Evolutionary conservation across 2,797 vertebrate genomes (phyloP).

Genomic region (Luscinia luscinia): DNA sequence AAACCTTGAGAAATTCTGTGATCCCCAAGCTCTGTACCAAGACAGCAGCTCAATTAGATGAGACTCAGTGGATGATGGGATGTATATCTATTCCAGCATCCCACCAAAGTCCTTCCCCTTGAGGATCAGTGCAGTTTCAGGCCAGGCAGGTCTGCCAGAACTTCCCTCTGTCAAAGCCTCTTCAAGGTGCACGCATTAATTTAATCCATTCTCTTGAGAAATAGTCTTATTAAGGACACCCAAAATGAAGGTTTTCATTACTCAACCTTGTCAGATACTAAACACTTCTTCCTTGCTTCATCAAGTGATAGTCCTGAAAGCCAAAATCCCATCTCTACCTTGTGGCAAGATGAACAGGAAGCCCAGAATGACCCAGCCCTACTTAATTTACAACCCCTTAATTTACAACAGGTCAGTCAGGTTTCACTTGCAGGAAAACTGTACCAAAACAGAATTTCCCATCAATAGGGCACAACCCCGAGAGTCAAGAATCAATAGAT

Average conservation of each 20-base stretch:
- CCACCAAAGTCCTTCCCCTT: not conserved
- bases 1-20: not conserved
- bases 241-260: not conserved
- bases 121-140: not conserved
- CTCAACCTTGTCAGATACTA: not conserved
- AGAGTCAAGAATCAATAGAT: not conserved
- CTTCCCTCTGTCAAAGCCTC: not conserved
- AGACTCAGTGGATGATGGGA: fast-evolving
- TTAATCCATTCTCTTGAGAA: not conserved
- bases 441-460: not conserved
- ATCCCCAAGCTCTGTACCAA: not conserved
- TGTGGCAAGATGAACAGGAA: not conserved
- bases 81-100: not conserved
- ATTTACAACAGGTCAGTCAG: not conserved
- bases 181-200: not conserved
- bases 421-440: not conserved
- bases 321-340: not conserved
- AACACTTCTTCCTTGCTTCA: not conserved
- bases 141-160: not conserved
- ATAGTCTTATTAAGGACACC: not conserved
- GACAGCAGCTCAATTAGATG: not conserved
- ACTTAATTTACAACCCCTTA: not conserved
- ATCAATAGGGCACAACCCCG: not conserved
- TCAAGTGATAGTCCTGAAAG: fast-evolving
- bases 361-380: not conserved